Evolutionary conservation across 2,797 vertebrate genomes (phyloP).

Genomic region (Bucorvus abyssinicus): DNA sequence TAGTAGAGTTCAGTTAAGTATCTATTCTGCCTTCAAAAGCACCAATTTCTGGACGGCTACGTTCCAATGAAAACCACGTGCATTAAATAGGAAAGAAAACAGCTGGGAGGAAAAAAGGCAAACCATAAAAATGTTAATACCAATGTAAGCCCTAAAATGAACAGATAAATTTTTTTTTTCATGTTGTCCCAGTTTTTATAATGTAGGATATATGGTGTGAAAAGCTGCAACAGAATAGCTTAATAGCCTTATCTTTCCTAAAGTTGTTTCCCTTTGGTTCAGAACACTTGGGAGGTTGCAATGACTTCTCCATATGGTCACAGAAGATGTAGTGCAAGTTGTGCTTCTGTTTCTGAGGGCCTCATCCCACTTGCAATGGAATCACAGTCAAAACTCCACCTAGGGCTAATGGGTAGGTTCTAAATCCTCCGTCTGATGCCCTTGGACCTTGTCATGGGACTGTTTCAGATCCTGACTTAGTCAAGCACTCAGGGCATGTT

Average conservation of each 20-base stretch:
- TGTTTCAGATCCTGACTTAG: background rate
- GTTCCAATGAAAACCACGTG: background rate
- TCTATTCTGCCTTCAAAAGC: constrained; percentile 36
- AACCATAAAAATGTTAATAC: background rate
- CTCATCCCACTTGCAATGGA: background rate
- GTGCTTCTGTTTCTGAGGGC: background rate
- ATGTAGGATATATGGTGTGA: background rate
- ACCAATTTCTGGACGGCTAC: background rate
- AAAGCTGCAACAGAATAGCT: background rate
- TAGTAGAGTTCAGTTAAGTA: background rate
- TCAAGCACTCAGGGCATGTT: background rate
- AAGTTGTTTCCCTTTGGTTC: background rate
- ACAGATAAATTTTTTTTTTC: background rate
- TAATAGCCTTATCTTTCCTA: background rate
- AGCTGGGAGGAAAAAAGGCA: background rate
- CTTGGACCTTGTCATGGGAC: background rate
- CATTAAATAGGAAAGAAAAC: constrained; percentile 47
- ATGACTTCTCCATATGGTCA: background rate
- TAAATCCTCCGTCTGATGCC: background rate
- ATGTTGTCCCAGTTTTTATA: background rate
- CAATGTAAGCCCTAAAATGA: background rate
- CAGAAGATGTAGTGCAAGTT: background rate
- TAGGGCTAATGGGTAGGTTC: background rate
- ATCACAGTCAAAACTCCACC: background rate
- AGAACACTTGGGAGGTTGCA: background rate